These are phyloP conservation scores for Mus musculus DNA, from an alignment of 2,113 vertebrate genomes.

Conservation along the genomic window GRCm39 chr1:40906001-40906500, in stretches of 20 bases:
- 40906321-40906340: background rate
- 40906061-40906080: background rate
- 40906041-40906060: background rate
- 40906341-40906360: background rate
- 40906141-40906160: background rate
- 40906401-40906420: background rate
- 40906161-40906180: no score
- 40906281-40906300: background rate
- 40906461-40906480: background rate
- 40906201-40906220: no score
- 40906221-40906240: background rate
- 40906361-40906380: background rate
- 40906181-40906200: no score
- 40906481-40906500: background rate
- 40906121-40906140: background rate
- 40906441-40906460: background rate
- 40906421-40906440: background rate
- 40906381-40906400: background rate
- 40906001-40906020: background rate
- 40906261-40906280: background rate
- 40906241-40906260: background rate
- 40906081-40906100: background rate
- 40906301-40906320: no score
- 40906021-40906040: background rate
- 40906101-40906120: background rate